Percentiles rank a stretch among this genome's conserved stretches.
Evolutionary conservation across 1,140 invertebrate species (phyloP).

Genomic region (Hylyphantes graminicola): DNA sequence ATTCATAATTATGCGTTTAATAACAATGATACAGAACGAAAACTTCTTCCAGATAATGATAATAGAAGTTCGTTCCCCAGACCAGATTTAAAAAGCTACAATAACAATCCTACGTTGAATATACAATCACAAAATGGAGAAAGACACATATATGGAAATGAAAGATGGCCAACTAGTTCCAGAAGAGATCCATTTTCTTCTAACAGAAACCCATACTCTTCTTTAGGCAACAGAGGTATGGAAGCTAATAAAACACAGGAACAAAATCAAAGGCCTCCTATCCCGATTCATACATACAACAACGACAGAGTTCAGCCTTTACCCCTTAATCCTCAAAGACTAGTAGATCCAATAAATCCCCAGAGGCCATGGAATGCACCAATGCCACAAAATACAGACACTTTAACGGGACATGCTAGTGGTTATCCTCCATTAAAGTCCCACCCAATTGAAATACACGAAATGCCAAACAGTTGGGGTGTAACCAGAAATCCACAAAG

Average conservation of each 20-base stretch:
- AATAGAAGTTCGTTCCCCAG: not conserved
- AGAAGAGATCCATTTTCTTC: conserved; percentile 53
- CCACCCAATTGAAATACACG: conserved; percentile 52
- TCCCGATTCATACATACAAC: not conserved
- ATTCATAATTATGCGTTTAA: not conserved
- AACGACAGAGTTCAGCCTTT: conserved; percentile 12
- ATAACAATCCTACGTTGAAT: not conserved
- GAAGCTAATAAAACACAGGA: not conserved
- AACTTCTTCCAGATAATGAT: not conserved
- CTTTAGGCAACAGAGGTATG: not conserved
- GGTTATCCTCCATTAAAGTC: conserved; percentile 23
- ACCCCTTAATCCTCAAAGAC: conserved; percentile 35
- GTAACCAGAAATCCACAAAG: not conserved
- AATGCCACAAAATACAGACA: conserved; percentile 2
- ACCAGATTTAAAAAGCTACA: conserved; percentile 30
- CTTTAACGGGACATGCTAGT: not conserved
- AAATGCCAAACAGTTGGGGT: conserved; percentile 39
- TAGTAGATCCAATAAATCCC: conserved; percentile 16
- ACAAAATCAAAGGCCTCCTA: not conserved
- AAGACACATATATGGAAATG: not conserved
- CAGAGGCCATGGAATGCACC: conserved; percentile 26
- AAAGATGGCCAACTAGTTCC: not conserved
- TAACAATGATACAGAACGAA: conserved; percentile 1
- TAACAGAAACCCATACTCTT: conserved; percentile 50
- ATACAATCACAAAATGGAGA: not conserved